Percentiles rank a stretch among this genome's conserved stretches.
phyloP scores from a whole-genome alignment of 1,140 invertebrate species.

The Bombus superbus region DNA sequence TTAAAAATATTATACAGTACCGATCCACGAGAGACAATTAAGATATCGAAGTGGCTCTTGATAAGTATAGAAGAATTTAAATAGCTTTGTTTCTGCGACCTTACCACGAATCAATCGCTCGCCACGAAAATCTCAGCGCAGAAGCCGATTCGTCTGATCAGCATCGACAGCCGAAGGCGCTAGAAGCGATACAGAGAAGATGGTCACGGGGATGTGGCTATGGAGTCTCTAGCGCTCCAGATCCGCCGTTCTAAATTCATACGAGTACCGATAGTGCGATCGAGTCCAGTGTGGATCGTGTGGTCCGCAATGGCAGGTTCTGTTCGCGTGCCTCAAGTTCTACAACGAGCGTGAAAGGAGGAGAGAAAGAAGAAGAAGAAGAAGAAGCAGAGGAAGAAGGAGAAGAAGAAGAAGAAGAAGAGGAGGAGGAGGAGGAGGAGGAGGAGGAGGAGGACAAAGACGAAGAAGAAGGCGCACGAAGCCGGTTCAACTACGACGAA shows the following conservation, averaged over 20 bases:
- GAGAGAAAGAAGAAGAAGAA: background rate
- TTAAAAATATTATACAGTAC: too few species aligned
- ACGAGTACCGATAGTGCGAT: conserved; percentile 65
- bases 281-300: conserved; percentile 67
- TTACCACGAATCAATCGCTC: background rate
- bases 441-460: conserved; percentile 3
- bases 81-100: too few species aligned
- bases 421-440: background rate
- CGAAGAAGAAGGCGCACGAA: conserved; percentile 20
- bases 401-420: background rate
- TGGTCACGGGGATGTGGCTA: conserved; percentile 6
- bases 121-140: background rate
- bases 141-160: background rate
- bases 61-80: too few species aligned
- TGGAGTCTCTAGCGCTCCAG: conserved; percentile 65
- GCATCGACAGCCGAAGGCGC: background rate
- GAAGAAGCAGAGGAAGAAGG: background rate
- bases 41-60: too few species aligned
- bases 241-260: conserved; percentile 73
- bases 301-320: conserved; percentile 15
- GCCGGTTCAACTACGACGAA: conserved; percentile 28
- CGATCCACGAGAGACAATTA: too few species aligned
- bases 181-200: background rate
- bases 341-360: conserved; percentile 58
- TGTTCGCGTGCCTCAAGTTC: conserved; percentile 66